Percentiles rank a stretch among this genome's conserved stretches.
Evolutionary conservation across 1,140 invertebrate genomes (phyloP).

Genomic region (Leptonema lineaticorne): DNA sequence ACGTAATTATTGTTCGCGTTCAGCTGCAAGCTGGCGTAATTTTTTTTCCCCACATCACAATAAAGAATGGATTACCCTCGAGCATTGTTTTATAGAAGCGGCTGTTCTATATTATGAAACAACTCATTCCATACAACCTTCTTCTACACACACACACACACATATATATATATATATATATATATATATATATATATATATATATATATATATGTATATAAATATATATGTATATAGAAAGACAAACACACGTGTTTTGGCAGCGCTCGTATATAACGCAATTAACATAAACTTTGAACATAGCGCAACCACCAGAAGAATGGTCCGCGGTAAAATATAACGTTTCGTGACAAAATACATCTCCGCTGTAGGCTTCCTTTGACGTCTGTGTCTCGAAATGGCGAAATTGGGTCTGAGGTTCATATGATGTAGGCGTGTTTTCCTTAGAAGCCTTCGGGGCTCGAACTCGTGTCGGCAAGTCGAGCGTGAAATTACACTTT

Average conservation of each 20-base stretch:
- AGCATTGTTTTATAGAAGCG: conserved; percentile 9
- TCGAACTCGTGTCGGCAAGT: conserved; percentile 23
- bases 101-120: neutral
- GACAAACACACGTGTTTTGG: too few relatives aligned
- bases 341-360: too few relatives aligned
- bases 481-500: conserved; percentile 40
- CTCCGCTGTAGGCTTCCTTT: too few relatives aligned
- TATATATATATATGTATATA: too few relatives aligned
- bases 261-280: conserved; percentile 13
- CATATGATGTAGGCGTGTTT: neutral
- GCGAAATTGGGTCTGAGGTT: too few relatives aligned
- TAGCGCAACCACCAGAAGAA: neutral
- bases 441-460: conserved; percentile 6
- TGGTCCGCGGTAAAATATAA: neutral
- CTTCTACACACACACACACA: neutral
- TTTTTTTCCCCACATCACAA: conserved; percentile 20
- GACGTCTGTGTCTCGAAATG: too few relatives aligned
- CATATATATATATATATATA: neutral
- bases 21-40: neutral
- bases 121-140: neutral
- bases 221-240: too few relatives aligned
- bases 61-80: conserved; percentile 10
- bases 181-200: too few relatives aligned
- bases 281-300: conserved; percentile 33
- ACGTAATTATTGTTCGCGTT: conserved; percentile 6